Evolutionary conservation across 2,888 invertebrate species (phyloP), one percentile per base, ranked within the genome.

Genomic region (Scaptomyza flava): DNA sequence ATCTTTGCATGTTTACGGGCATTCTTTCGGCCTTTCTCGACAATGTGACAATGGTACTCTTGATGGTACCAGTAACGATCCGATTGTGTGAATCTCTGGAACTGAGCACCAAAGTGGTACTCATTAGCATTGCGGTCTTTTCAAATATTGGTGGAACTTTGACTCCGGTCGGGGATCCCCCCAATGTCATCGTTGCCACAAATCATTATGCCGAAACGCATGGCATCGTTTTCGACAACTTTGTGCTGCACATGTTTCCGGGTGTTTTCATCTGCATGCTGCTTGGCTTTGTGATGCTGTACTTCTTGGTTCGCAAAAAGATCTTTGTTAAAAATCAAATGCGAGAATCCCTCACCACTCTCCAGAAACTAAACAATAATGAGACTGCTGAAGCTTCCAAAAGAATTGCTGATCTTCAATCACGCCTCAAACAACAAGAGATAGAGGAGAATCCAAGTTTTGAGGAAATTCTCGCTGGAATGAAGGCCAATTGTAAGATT

Each of bases 131-230:
- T 94, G 95, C 97, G 17, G 94, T 98, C 64, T 98, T 95, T 90
- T 96, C 97, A 6, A 98, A 98, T 89, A 96, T 98, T 47, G 98
- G 98, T 0, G 98, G 98, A 0, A 95, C 97, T 0, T 94, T 96
- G 11, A 98, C 98, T 0, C 97, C 97, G 0, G 95, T 98, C 1
- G 98, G 98, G 0, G 98, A 98, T 90, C 97, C 97, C 0, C 97
- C 98, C 78, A 91, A 91, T 68, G 84, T 91, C 34, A 89, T 91
- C 2, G 88, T 92, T 27, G 87, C 89, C 41, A 89, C 89, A 9
- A 87, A 91, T 53, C 45, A 58, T 0, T 77, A 75, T 38, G 80
- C 90, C 2, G 20, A 64, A 0, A 57, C 57, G 3, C 68, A 71
- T 46, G 96, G 96, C 6, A 94, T 98, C 8, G 94, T 95, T 81